Evolutionary conservation across 2,888 invertebrate species (phyloP), one percentile per base, ranked within the genome.

Genomic region (Atethmia centrago): DNA sequence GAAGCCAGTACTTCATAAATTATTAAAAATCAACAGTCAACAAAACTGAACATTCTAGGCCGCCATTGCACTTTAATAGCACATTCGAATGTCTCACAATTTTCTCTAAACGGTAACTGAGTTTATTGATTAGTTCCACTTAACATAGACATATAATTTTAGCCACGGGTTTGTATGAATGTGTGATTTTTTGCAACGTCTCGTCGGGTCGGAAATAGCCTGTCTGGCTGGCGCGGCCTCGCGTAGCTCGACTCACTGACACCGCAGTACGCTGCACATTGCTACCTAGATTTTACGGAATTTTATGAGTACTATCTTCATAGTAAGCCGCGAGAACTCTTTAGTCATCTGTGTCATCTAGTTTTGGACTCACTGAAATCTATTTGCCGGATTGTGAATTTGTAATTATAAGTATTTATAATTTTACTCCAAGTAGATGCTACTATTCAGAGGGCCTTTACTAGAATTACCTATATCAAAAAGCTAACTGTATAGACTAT

Each of bases 121-220:
- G 80, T 74, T 83, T 82, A 83, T 74, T 69, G 70, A 81, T 81
- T 79, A 68, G 67, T 79, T 55, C 65, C 74, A 79, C 62, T 79
- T 83, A 83, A 71, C 71, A 82, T 81, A 81, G 74, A 68, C 71
- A 83, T 82, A 80, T 83, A 80, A 75, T 83, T 83, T 82, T 83
- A 84, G 78, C 69, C 61, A 56, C 66, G 47, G 51, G 69, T 78
- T 76, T 61, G 75, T 82, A 76, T 83, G 77, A 80, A 85, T 78
- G 80, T 80, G 71, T 70, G 85, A 83, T 87, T 86, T 83, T 86
- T 87, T 87, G 85, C 85, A 79, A 69, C 82, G 87, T 86, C 87
- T 87, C 80, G 83, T 66, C 77, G 76, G 59, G 71, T 88, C 86
- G 80, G 86, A 90, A 90, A 90, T 90, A 90, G 86, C 85, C 75